Percentiles rank a stretch among this genome's conserved stretches.
phyloP scores from a whole-genome alignment of 2,888 invertebrate species.

The Lithophane ornitopus region DNA sequence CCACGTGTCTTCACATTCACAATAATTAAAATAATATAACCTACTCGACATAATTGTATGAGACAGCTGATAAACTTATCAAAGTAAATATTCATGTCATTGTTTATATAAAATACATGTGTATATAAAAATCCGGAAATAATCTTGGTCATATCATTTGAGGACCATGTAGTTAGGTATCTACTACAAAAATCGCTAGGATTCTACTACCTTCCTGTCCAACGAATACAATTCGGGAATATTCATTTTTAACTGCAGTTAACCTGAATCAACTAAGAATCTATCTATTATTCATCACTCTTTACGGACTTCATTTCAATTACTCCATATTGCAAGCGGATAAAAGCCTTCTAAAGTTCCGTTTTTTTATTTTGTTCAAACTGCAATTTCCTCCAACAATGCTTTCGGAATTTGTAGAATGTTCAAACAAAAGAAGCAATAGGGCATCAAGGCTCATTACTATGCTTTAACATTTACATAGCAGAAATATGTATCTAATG shows the following conservation, averaged over 20 bases:
- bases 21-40: too few relatives aligned
- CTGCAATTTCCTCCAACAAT: constrained; percentile 67
- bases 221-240: neutral
- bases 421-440: constrained; percentile 68
- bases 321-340: constrained; percentile 38
- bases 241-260: neutral
- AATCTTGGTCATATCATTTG: too few relatives aligned
- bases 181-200: neutral
- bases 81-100: too few relatives aligned
- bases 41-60: too few relatives aligned
- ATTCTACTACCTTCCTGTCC: too few relatives aligned
- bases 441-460: constrained; percentile 25
- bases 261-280: neutral
- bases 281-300: constrained; percentile 35
- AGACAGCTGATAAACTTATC: too few relatives aligned
- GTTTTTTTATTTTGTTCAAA: constrained; percentile 60
- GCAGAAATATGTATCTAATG: constrained; percentile 23
- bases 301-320: constrained; percentile 44
- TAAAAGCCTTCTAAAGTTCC: constrained; percentile 51
- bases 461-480: constrained; percentile 19
- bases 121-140: too few relatives aligned
- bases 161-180: too few relatives aligned
- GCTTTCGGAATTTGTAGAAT: constrained; percentile 59
- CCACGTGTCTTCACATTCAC: too few relatives aligned
- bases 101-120: too few relatives aligned